phyloP scores from a whole-genome alignment of 2,113 vertebrate genomes.

The Pampusana beccarii region DNA sequence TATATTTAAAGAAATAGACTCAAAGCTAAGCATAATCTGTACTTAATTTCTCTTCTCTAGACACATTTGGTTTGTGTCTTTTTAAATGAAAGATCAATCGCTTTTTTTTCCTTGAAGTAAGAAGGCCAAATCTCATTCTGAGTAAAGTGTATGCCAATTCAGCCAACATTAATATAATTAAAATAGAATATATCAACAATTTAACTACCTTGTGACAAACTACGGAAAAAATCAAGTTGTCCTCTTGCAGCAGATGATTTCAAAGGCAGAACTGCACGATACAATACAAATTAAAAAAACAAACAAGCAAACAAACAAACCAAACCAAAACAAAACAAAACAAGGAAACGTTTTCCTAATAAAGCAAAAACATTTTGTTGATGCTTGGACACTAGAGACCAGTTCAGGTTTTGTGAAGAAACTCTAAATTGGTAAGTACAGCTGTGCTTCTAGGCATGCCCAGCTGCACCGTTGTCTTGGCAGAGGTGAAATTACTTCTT shows the following conservation, averaged over 20 bases:
- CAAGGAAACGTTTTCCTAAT: background rate
- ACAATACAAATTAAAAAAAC: background rate
- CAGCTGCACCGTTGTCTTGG: background rate
- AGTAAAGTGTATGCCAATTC: background rate
- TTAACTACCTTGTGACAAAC: background rate
- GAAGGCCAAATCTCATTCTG: background rate
- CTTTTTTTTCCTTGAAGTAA: background rate
- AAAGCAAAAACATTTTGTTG: background rate
- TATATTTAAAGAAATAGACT: background rate
- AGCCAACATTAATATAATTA: slow-evolving; percentile 1
- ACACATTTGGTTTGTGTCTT: background rate
- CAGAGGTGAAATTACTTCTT: background rate
- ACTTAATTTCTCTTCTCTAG: background rate
- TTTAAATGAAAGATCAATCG: background rate
- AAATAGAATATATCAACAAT: background rate
- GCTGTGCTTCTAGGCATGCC: background rate
- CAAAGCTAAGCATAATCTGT: background rate
- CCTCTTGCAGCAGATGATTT: background rate
- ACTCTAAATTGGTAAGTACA: background rate
- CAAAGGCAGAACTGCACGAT: background rate
- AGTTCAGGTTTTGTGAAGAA: background rate
- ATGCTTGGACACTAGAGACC: background rate
- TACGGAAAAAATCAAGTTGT: background rate
- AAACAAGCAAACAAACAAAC: too few relatives aligned
- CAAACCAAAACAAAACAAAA: background rate